phyloP scores from a whole-genome alignment of 2,113 vertebrate species.

The Poeciliopsis turrubarensis region DNA sequence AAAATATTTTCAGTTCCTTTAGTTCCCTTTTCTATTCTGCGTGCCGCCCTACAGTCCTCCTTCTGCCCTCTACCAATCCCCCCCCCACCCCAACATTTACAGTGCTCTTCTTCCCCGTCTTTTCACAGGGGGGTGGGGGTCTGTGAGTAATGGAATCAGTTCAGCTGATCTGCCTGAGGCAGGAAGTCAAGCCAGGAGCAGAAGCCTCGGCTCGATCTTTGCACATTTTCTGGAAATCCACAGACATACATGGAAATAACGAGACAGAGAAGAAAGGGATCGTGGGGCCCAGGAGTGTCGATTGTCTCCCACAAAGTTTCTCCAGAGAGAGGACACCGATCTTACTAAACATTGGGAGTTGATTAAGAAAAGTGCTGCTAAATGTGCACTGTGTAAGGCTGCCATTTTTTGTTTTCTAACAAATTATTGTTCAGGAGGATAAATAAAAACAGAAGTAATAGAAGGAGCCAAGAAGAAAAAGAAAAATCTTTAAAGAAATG shows the following conservation, averaged over 20 bases:
- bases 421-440: constrained; percentile 51
- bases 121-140: constrained; percentile 57
- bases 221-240: constrained; percentile 47
- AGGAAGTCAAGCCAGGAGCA: constrained; percentile 71
- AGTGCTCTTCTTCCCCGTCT: constrained; percentile 46
- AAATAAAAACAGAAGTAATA: constrained; percentile 6
- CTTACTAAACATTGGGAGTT: constrained; percentile 29
- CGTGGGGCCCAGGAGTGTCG: constrained; percentile 62
- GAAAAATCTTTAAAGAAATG: constrained; percentile 33
- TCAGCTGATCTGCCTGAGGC: constrained; percentile 74
- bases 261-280: constrained; percentile 56
- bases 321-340: constrained; percentile 58
- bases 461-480: constrained; percentile 16
- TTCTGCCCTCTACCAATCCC: constrained; percentile 57
- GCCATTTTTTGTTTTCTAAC: constrained; percentile 53
- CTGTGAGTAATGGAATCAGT: constrained; percentile 75
- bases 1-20: constrained; percentile 24
- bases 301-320: constrained; percentile 66
- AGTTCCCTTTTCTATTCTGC: constrained; percentile 2
- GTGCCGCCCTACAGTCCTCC: constrained; percentile 31
- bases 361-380: constrained; percentile 42
- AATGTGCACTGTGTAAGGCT: constrained; percentile 48
- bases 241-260: constrained; percentile 68
- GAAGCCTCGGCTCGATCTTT: constrained; percentile 48
- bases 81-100: constrained; percentile 2